Evolutionary conservation across 2,113 vertebrate species (phyloP), one percentile per base, ranked within the genome.

Genomic region (Perca flavescens): DNA sequence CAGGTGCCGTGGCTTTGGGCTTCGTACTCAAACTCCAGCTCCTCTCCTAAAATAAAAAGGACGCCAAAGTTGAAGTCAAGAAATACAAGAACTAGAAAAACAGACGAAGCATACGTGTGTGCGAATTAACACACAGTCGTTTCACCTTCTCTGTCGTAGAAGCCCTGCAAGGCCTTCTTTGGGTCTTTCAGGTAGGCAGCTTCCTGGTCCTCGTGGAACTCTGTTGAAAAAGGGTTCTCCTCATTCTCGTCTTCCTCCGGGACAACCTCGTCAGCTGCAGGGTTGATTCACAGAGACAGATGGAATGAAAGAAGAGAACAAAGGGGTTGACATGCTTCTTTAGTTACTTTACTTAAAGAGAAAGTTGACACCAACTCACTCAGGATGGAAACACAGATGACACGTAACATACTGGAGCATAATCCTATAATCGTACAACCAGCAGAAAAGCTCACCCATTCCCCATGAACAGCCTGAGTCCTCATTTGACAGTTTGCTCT

Each of bases 21-120:
- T 89, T 99, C 98, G 90, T 97, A 99, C 75, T 99, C 98, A 85
- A 97, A 99, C 74, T 98, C 97, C 87, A 99, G 93, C 91, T 99
- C 98, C 92, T 99, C 98, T 73, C 98, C 98, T 99, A 70, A 19
- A 71, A 40, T 2, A 15, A 74, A 75, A 75, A 56, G 15, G 14
- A 78, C 0, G 14, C 16, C 12, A 34, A 43, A 69, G 25, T 22
- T 21, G 1, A 22, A 22, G 21, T 52, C 5, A 22, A 3, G 5
- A 6, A 13, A 52, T 15, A n/a, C 12, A 21, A 40, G 69, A 28
- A 66, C 0, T 2, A 12, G 2, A 25, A 25, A 36, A 71, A 1
- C 40, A 52, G 8, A 5, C 16, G 25, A 53, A 28, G 10, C 5
- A 10, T 6, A 17, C 3, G 0, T 40, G 0, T 40, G 8, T 40